Percentiles rank a stretch among this genome's conserved stretches.
Evolutionary conservation across 2,113 vertebrate species (phyloP).

Genomic region (Scophthalmus maximus): DNA sequence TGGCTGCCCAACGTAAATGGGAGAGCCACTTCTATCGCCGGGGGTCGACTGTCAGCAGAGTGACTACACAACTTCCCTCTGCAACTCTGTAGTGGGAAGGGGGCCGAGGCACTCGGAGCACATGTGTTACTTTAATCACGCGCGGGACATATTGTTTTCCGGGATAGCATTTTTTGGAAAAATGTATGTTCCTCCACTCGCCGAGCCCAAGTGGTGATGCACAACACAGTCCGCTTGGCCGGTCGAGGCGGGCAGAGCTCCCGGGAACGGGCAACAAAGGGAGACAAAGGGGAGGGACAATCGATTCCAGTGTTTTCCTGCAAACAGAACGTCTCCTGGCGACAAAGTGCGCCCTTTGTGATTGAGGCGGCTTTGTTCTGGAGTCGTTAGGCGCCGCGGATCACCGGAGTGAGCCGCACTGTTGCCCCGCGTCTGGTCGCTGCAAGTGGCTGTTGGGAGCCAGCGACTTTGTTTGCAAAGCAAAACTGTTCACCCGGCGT

Average conservation of each 20-base stretch:
- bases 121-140: slow-evolving; percentile 64
- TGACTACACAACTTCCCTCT: slow-evolving; percentile 46
- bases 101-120: slow-evolving; percentile 39
- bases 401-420: slow-evolving; percentile 21
- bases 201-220: slow-evolving; percentile 38
- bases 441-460: slow-evolving; percentile 28
- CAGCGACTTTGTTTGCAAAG: slow-evolving; percentile 34
- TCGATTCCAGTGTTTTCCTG: slow-evolving; percentile 53
- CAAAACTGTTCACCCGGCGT: slow-evolving; percentile 9
- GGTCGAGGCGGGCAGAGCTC: slow-evolving; percentile 33
- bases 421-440: not conserved
- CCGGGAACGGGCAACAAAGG: slow-evolving; percentile 53
- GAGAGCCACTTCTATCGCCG: slow-evolving; percentile 5
- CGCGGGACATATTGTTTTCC: slow-evolving; percentile 58
- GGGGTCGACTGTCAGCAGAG: slow-evolving; percentile 39
- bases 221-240: slow-evolving; percentile 30
- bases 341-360: slow-evolving; percentile 60
- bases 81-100: slow-evolving; percentile 7
- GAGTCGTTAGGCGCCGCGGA: slow-evolving; percentile 49
- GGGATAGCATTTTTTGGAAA: slow-evolving; percentile 46
- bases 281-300: slow-evolving; percentile 53
- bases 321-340: slow-evolving; percentile 63
- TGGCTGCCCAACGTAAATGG: slow-evolving; percentile 49
- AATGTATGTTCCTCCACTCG: slow-evolving; percentile 39
- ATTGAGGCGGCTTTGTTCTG: slow-evolving; percentile 56